A percentile compares a stretch with the other conserved stretches of the same genome.
phyloP scores from a whole-genome alignment of 2,888 invertebrate genomes.

The Scotopteryx bipunctaria region DNA sequence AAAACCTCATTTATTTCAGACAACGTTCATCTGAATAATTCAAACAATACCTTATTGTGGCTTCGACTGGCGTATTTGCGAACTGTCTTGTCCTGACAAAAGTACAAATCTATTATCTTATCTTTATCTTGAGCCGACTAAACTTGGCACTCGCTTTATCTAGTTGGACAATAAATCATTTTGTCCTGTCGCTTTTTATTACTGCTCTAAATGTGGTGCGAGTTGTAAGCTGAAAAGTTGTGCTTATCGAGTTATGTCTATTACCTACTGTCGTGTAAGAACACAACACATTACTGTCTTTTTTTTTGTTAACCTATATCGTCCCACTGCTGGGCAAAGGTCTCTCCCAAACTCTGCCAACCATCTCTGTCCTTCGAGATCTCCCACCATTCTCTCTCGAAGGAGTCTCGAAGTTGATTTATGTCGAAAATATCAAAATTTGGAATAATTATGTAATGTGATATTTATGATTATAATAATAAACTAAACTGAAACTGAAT shows the following conservation, averaged over 20 bases:
- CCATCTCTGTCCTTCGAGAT: too few relatives aligned
- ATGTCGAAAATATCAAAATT: too few relatives aligned
- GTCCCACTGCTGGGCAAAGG: too few relatives aligned
- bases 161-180: conserved; percentile 76
- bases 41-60: conserved; percentile 29
- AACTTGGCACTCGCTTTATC: conserved; percentile 71
- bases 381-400: too few relatives aligned
- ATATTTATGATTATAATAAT: too few relatives aligned
- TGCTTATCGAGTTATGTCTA: background rate
- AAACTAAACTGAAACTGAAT: too few relatives aligned
- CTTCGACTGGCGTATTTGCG: conserved; percentile 31
- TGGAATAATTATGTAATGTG: too few relatives aligned
- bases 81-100: conserved; percentile 43
- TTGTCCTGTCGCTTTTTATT: conserved; percentile 75
- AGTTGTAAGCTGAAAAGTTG: conserved; percentile 31
- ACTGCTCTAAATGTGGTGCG: conserved; percentile 50
- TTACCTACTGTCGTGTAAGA: too few relatives aligned
- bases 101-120: conserved; percentile 72
- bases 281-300: too few relatives aligned
- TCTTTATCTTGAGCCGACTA: conserved; percentile 53
- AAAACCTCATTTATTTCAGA: conserved; percentile 26
- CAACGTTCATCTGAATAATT: conserved; percentile 26
- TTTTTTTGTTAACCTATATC: too few relatives aligned
- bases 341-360: too few relatives aligned
- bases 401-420: too few relatives aligned